phyloP scores from a whole-genome alignment of 2,113 vertebrate species.

The Trachemys scripta region DNA sequence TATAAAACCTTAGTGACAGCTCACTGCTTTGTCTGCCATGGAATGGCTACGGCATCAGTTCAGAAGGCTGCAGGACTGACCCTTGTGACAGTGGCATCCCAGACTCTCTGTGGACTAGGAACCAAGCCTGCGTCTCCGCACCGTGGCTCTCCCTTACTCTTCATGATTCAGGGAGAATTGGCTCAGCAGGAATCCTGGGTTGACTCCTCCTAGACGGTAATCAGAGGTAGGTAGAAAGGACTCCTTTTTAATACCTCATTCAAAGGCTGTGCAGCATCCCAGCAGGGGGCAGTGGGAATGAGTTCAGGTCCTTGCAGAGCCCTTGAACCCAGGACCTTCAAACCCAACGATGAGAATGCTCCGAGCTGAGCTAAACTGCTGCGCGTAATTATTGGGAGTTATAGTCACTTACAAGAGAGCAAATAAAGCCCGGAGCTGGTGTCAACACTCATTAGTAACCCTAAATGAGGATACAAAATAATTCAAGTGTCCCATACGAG shows the following conservation, averaged over 20 bases:
- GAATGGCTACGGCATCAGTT: background rate
- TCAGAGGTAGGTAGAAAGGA: too few species aligned
- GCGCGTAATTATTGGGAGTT: background rate
- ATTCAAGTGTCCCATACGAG: background rate
- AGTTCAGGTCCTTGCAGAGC: background rate
- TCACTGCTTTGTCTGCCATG: background rate
- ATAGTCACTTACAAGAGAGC: background rate
- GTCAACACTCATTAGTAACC: background rate
- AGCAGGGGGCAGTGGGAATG: background rate
- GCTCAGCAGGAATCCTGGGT: background rate
- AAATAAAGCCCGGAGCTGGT: background rate
- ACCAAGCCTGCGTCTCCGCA: background rate
- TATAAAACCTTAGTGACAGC: background rate
- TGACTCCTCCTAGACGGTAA: background rate
- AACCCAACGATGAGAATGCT: background rate
- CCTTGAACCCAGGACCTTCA: background rate
- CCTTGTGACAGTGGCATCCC: too few species aligned
- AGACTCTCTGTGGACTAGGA: too few species aligned
- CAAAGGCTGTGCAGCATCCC: background rate
- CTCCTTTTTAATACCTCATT: background rate
- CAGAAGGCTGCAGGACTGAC: background rate
- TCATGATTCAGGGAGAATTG: background rate
- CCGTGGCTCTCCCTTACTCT: background rate
- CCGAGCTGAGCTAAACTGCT: background rate
- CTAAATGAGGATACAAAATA: background rate